Evolutionary conservation across 2,888 invertebrate species (phyloP).

Genomic region (Drosophila melanosoma): DNA sequence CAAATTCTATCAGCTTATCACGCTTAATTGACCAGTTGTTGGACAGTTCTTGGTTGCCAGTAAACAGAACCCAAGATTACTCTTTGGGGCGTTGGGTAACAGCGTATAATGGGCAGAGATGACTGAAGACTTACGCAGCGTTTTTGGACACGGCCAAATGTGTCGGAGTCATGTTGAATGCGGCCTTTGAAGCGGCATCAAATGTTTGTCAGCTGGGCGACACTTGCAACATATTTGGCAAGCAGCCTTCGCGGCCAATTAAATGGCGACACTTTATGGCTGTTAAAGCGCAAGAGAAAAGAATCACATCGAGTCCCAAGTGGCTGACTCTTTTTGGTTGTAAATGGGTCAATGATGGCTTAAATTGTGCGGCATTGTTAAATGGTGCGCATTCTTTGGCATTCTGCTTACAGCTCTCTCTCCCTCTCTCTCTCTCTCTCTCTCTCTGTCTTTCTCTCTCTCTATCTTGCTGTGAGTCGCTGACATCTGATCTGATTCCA

Average conservation of each 20-base stretch:
- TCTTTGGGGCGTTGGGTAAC: neutral
- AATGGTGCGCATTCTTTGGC: conserved; percentile 48
- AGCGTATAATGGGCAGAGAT: conserved; percentile 30
- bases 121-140: conserved; percentile 60
- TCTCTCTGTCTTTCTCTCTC: conserved; percentile 13
- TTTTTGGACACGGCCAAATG: conserved; percentile 53
- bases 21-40: neutral
- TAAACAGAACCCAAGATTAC: conserved; percentile 4
- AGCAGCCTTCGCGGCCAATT: conserved; percentile 67
- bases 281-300: conserved; percentile 8
- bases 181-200: conserved; percentile 10
- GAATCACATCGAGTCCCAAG: conserved; percentile 54
- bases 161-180: conserved; percentile 67
- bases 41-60: neutral
- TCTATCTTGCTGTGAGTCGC: conserved; percentile 12
- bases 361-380: conserved; percentile 74
- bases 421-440: neutral
- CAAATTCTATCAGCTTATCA: neutral
- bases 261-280: conserved; percentile 75
- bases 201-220: conserved; percentile 20
- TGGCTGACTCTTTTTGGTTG: conserved; percentile 39
- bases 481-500: conserved; percentile 78
- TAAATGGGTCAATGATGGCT: conserved; percentile 81
- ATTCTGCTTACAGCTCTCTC: conserved; percentile 35
- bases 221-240: conserved; percentile 70